These are phyloP conservation scores for Chondrosia reniformis DNA, from an alignment of 37 sponge, comb jelly and placozoan genomes.

Conservation along the genomic window DNA sequence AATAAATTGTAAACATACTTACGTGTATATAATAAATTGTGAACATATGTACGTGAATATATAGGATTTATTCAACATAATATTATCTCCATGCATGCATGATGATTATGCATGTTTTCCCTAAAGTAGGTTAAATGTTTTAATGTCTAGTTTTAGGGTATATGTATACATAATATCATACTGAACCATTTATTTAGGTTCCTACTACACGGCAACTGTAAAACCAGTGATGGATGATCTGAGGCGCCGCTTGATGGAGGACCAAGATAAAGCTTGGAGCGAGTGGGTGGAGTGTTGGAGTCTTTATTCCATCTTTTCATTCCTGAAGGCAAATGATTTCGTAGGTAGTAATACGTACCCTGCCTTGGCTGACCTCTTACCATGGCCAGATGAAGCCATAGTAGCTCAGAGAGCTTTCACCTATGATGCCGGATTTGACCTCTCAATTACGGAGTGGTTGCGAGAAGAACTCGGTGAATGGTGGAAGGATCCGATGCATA, in stretches of 20 bases:
- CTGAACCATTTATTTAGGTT: neutral
- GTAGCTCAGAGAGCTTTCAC: constrained; percentile 21
- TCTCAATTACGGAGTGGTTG: constrained; percentile 26
- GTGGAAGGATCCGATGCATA: constrained; percentile 55
- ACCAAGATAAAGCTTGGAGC: constrained; percentile 22
- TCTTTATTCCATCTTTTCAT: constrained; percentile 16
- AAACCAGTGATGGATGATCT: constrained; percentile 12
- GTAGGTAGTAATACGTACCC: neutral
- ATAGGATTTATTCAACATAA: no score
- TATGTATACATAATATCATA: no score
- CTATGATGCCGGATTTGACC: constrained; percentile 36
- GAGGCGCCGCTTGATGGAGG: neutral
- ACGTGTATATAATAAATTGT: no score
- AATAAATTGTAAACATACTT: no score
- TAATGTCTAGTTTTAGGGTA: no score
- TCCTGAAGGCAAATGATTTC: constrained; percentile 18
- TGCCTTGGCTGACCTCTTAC: constrained; percentile 24
- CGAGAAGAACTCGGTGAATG: constrained; percentile 42
- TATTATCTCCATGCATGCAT: no score
- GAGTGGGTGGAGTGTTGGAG: constrained; percentile 30
- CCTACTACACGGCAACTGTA: constrained; percentile 8
- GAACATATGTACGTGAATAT: no score
- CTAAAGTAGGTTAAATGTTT: no score
- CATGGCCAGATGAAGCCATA: constrained; percentile 60
- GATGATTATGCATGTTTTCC: no score